Evolutionary conservation across 2,888 invertebrate species (phyloP).

Genomic region (Amphipyra tragopoginis): DNA sequence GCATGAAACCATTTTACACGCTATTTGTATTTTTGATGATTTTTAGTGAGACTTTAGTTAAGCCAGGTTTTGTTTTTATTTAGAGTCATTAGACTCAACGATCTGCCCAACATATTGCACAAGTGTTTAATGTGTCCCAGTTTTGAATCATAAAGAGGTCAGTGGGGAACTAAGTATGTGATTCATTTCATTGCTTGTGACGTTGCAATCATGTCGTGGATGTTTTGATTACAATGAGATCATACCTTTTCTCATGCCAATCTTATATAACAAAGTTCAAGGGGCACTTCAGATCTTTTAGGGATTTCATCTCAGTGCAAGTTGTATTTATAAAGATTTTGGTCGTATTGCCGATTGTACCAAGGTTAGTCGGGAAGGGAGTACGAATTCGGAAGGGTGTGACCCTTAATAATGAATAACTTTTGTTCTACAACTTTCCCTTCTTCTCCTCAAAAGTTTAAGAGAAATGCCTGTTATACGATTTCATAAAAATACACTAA

Average conservation of each 20-base stretch:
- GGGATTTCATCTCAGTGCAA: neutral
- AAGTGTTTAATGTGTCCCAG: constrained; percentile 9
- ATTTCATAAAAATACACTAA: too few species aligned
- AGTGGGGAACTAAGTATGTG: constrained; percentile 15
- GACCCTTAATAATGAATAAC: too few species aligned
- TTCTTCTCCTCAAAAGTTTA: too few species aligned
- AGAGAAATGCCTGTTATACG: too few species aligned
- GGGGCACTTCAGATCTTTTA: constrained; percentile 1
- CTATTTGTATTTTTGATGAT: too few species aligned
- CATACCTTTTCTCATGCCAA: constrained; percentile 15
- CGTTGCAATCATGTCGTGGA: constrained; percentile 4
- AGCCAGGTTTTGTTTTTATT: neutral
- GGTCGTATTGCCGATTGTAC: neutral
- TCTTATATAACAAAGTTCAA: constrained; percentile 11
- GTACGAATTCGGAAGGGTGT: too few species aligned
- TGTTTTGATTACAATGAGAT: constrained; percentile 13
- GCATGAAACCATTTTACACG: too few species aligned
- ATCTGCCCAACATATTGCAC: constrained; percentile 6
- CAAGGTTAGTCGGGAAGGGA: too few species aligned
- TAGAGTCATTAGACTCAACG: neutral
- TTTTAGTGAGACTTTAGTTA: neutral
- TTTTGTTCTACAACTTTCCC: too few species aligned
- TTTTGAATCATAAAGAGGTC: constrained; percentile 21
- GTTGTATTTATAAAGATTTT: neutral
- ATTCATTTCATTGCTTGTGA: constrained; percentile 13